phyloP scores from a whole-genome alignment of 2,888 invertebrate genomes.

The Himalopsyche anomala region DNA sequence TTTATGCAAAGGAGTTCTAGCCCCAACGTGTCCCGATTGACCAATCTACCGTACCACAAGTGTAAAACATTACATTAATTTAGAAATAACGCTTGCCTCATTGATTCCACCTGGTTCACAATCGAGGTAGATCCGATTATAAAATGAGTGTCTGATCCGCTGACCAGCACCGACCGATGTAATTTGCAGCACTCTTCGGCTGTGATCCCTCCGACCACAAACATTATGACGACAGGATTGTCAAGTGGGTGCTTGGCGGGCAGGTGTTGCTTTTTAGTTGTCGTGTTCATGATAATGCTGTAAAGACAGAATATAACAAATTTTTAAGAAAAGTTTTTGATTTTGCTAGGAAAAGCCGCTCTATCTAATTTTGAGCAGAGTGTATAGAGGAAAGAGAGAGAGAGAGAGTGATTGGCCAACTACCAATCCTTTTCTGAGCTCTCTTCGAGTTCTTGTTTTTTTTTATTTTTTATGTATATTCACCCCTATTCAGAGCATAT shows the following conservation, averaged over 20 bases:
- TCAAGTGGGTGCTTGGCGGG: conserved; percentile 78
- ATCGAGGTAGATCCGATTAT: conserved; percentile 72
- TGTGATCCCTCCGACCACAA: conserved; percentile 82
- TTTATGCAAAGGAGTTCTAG: too few relatives aligned
- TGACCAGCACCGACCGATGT: conserved; percentile 74
- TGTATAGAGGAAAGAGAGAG: too few relatives aligned
- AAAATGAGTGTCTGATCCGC: conserved; percentile 73
- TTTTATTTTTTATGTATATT: too few relatives aligned
- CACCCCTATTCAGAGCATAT: too few relatives aligned
- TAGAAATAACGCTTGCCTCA: conserved; percentile 69
- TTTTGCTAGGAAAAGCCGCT: too few relatives aligned
- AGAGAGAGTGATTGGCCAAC: too few relatives aligned
- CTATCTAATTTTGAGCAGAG: too few relatives aligned
- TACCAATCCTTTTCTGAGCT: too few relatives aligned
- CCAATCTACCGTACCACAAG: too few relatives aligned
- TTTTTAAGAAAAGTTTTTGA: too few relatives aligned
- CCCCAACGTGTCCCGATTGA: too few relatives aligned
- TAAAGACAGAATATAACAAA: conserved; percentile 59
- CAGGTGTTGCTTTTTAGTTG: conserved; percentile 72
- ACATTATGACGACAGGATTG: conserved; percentile 80
- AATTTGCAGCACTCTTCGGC: conserved; percentile 79
- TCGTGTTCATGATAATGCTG: conserved; percentile 78
- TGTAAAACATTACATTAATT: background rate
- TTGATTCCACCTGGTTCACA: conserved; percentile 72
- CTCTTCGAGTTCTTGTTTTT: too few relatives aligned